Base-by-base conservation (phyloP, 2,113 vertebrate species). In the Strigops habroptila region DNA sequence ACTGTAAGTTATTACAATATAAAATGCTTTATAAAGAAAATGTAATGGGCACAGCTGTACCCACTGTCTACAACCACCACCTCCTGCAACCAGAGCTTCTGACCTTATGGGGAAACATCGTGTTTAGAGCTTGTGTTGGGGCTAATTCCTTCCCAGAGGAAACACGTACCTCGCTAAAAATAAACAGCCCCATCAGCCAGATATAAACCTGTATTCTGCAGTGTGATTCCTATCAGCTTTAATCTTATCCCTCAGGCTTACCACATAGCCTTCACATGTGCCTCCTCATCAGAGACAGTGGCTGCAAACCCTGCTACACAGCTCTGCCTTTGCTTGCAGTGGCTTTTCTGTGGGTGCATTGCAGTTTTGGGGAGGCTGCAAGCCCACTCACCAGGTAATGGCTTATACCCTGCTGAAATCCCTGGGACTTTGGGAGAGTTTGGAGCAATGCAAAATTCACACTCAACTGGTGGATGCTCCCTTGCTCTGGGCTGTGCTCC, bases 1-100 rank as follows among this genome's bases (percentile, higher is more conserved):
- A 17, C 55, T 5, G 27, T 11, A 35, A 37, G 10, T 35, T 82
- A 25, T 17, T 12, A 6, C 8, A 15, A 51, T 24, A 37, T 7
- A 5, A 55, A 62, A 65, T 16, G 25, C 18, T 12, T 3, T 3
- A 6, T 10, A 15, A 19, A 73, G 30, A 64, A 43, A 8, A 5
- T 1, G 0, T 1, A 7, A 44, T 1, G 12, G 15, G 14, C 37
- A 1, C 0, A 11, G n/a, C 63, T 25, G 28, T 4, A 25, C 18
- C 41, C 37, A 1, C 11, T 3, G 5, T 2, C 5, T 21, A 10
- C 5, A 80, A 10, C 35, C 39, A 25, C 16, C 64, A 2, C 35
- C 57, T 53, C 43, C 62, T 1, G 27, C 2, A 55, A 6, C 28
- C 73, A 19, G 49, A 48, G 64, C 44, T 53, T 28, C 85, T 3